phyloP scores from a whole-genome alignment of 2,888 invertebrate genomes.

The Drosophila lacicola region DNA sequence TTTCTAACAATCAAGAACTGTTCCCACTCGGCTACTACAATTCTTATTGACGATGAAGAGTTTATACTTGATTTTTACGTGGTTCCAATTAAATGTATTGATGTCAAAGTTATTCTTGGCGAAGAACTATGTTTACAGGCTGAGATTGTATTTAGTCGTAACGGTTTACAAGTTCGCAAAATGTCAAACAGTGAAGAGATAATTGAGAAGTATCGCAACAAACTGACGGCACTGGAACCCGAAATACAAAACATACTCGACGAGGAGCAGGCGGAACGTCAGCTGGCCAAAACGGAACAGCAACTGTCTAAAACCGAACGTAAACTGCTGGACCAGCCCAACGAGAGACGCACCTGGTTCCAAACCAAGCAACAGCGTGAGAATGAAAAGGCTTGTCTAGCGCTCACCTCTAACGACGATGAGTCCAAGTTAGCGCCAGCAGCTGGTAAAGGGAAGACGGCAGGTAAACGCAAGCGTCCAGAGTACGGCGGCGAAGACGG shows the following conservation, averaged over 20 bases:
- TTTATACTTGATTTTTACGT: too few relatives aligned
- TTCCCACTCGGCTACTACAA: rapidly evolving
- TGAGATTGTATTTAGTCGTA: too few relatives aligned
- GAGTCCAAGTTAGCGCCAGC: conserved; percentile 77
- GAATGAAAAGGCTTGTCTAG: conserved; percentile 90
- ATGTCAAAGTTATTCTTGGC: too few relatives aligned
- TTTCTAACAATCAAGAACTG: rapidly evolving
- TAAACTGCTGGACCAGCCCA: conserved; percentile 86
- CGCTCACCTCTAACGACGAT: conserved; percentile 83
- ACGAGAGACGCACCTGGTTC: conserved; percentile 91
- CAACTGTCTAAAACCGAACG: conserved; percentile 91
- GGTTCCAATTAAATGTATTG: too few relatives aligned
- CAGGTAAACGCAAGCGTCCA: conserved; percentile 87
- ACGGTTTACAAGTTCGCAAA: too few relatives aligned
- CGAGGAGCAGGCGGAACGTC: conserved; percentile 93
- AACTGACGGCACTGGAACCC: too few relatives aligned
- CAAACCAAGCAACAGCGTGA: conserved; percentile 92
- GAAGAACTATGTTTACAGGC: too few relatives aligned
- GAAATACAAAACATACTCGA: too few relatives aligned
- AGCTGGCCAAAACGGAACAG: conserved; percentile 93
- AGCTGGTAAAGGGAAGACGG: conserved; percentile 83
- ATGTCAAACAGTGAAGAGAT: too few relatives aligned
- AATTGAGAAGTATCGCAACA: too few relatives aligned
- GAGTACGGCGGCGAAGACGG: conserved; percentile 84
- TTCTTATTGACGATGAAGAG: too few relatives aligned